Evolutionary conservation across 2,888 invertebrate species (phyloP).

Genomic region (Drosophila rubida): DNA sequence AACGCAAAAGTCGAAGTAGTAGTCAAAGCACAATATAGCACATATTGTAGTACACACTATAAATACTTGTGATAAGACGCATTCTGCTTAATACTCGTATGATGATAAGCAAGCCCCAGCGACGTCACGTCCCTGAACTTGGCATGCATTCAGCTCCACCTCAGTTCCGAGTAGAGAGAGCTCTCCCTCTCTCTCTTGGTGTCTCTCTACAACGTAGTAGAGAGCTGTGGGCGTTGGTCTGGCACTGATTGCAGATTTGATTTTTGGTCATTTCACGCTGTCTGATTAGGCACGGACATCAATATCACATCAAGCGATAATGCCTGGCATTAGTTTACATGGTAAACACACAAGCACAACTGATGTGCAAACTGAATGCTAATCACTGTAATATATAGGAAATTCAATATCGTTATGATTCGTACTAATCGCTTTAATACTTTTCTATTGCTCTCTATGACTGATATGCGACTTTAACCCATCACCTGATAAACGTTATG

Average conservation of each 20-base stretch:
- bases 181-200: not conserved
- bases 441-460: not conserved
- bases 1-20: not conserved
- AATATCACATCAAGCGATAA: constrained; percentile 28
- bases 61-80: constrained; percentile 39
- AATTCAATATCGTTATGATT: not conserved
- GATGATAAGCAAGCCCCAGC: constrained; percentile 50
- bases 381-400: not conserved
- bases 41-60: constrained; percentile 3
- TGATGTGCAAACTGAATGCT: constrained; percentile 1
- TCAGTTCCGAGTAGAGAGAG: not conserved
- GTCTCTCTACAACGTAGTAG: not conserved
- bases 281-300: constrained; percentile 29
- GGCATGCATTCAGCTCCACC: constrained; percentile 52
- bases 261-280: constrained; percentile 21
- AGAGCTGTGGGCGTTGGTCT: constrained; percentile 11
- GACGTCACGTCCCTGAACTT: constrained; percentile 81
- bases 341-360: not conserved
- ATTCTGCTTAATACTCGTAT: no score
- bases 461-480: not conserved
- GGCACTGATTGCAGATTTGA: constrained; percentile 21
- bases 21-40: constrained; percentile 14
- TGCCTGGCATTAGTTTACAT: not conserved
- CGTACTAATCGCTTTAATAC: not conserved
- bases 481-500: not conserved